Conservation (phyloP, 2,113 vertebrate genomes). For the Carassius carassius region DNA sequence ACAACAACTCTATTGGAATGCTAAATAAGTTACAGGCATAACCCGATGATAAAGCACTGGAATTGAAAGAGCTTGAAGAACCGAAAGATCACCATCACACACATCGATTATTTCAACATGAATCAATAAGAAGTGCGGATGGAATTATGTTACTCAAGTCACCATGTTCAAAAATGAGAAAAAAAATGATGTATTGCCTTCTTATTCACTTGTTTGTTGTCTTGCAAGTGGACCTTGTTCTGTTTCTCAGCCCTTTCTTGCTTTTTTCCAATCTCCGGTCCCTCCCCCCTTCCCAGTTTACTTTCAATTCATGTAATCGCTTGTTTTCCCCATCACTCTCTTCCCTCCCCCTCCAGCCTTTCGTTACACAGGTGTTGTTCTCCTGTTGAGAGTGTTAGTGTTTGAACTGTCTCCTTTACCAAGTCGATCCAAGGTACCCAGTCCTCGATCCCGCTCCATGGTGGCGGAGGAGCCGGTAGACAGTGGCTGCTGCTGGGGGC, state of each 20-base stretch:
- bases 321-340: not conserved
- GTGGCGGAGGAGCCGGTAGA: conserved; percentile 70
- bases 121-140: conserved; percentile 66
- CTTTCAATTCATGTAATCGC: conserved; percentile 12
- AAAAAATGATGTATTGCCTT: conserved; percentile 52
- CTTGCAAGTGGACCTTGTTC: conserved; percentile 32
- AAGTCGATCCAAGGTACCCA: conserved; percentile 60
- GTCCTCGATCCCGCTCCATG: conserved; percentile 78
- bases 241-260: conserved; percentile 45
- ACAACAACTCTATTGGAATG: conserved; percentile 61
- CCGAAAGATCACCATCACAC: conserved; percentile 72
- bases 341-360: not conserved
- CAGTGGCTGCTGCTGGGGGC: conserved; percentile 65
- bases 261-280: not conserved
- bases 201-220: conserved; percentile 38
- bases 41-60: conserved; percentile 68
- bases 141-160: conserved; percentile 70
- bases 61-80: conserved; percentile 64
- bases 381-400: conserved; percentile 90
- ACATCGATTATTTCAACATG: conserved; percentile 69
- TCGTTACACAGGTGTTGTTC: conserved; percentile 84
- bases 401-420: conserved; percentile 80
- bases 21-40: conserved; percentile 68
- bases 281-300: conserved; percentile 8
- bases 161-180: conserved; percentile 61